Evolutionary conservation across 2,113 vertebrate genomes (phyloP), one percentile per base, ranked within the genome.

Genomic region (Xyrauchen texanus): DNA sequence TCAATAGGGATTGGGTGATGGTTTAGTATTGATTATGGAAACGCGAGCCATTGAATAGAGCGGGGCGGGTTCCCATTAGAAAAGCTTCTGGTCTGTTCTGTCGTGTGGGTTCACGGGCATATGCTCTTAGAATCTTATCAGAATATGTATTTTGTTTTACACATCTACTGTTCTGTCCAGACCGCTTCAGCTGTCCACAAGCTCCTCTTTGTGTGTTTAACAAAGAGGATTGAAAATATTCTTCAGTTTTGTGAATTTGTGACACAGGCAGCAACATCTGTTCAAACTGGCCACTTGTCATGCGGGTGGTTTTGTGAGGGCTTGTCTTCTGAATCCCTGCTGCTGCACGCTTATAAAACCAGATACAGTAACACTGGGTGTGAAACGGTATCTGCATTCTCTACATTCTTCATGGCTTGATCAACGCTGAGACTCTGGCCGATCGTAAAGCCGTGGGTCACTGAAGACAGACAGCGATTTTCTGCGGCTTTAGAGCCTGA

Each of bases 331-430:
- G 88, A 90, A 90, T 82, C 88, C 90, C 82, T 85, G 87, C 83
- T 91, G 88, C 89, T 87, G 88, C 90, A 65, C 55, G 62, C 86
- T 88, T 90, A 87, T 90, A 90, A 89, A 89, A 87, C 78, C 82
- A 86, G 87, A 90, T 91, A 91, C 88, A 87, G 88, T 90, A 89
- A 89, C 88, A 89, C 52, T 83, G 87, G 89, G 87, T 85, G 88
- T 91, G 91, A 93, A 92, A 93, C 86, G 87, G n/a, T 89, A 92
- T 92, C 90, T 92, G 91, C 92, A 92, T 92, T 92, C 91, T 89
- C 88, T 7, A 81, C 90, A 92, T 94, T 92, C 90, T 91, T 91
- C 82, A 84, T 88, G 81, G 88, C 90, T 89, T 83, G 88, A 93
- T 91, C 90, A 90, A 91, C 89, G 84, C 85, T 76, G 87, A 92